Conservation (phyloP, 2,888 invertebrate genomes). For the Agrilus biguttatus region DNA sequence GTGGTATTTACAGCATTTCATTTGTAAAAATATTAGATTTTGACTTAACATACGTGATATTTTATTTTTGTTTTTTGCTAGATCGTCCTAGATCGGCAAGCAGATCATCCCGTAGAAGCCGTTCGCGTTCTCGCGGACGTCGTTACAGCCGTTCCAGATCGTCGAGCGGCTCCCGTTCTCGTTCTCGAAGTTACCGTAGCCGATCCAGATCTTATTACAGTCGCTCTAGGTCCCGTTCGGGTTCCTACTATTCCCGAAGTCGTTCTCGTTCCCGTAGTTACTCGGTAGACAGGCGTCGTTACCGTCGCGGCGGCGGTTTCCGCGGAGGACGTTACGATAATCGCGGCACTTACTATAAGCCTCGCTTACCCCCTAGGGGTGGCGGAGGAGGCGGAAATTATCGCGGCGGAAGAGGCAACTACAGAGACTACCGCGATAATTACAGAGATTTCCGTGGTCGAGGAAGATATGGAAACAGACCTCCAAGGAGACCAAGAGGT, state of each 20-base stretch:
- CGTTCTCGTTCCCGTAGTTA: slow-evolving; percentile 43
- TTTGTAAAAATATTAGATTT: no score
- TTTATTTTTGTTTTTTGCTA: slow-evolving; percentile 13
- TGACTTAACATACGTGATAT: no score
- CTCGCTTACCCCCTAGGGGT: slow-evolving; percentile 54
- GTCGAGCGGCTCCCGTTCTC: slow-evolving; percentile 35
- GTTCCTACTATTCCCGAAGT: slow-evolving; percentile 40
- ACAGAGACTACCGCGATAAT: slow-evolving; percentile 24
- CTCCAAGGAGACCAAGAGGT: slow-evolving; percentile 21
- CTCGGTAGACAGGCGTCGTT: slow-evolving; percentile 36
- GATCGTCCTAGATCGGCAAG: slow-evolving; percentile 35
- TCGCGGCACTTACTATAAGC: slow-evolving; percentile 66
- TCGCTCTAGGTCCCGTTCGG: slow-evolving; percentile 34
- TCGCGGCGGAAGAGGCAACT: slow-evolving; percentile 23
- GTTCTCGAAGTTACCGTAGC: slow-evolving; percentile 28
- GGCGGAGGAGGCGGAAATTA: slow-evolving; percentile 29
- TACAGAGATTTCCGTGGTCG: slow-evolving; percentile 21
- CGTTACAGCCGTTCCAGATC: slow-evolving; percentile 28
- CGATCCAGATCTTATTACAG: slow-evolving; percentile 49
- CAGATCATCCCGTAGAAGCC: slow-evolving; percentile 49
- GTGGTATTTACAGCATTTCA: no score
- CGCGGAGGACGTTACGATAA: slow-evolving; percentile 39
- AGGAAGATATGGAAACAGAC: slow-evolving; percentile 21
- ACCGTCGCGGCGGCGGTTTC: slow-evolving; percentile 36
- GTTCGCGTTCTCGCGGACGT: slow-evolving; percentile 43